Evolutionary conservation across 2,113 vertebrate species (phyloP), one percentile per base, ranked within the genome.

Genomic region (Hystrix brachyura): DNA sequence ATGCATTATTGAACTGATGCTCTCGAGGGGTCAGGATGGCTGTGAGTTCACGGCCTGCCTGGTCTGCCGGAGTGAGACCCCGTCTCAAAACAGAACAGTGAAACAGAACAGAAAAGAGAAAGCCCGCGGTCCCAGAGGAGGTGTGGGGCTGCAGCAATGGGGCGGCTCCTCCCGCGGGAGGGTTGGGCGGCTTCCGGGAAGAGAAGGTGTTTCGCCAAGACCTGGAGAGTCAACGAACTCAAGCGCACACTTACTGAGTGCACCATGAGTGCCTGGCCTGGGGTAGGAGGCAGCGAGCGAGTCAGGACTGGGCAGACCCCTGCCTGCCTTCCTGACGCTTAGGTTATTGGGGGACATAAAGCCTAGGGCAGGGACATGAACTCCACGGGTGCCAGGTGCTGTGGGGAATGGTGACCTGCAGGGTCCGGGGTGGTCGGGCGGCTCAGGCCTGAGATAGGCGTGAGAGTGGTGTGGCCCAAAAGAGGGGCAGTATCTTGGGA

Each of bases 401-500:
- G 2, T 1, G 15, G 43, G 43, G 21, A 57, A 9, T 6, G 7
- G 0, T 14, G 55, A 25, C 25, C 27, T 15, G 12, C 53, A 25
- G 4, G 21, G 19, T 53, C 17, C 15, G 1, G 3, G 23, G n/a
- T 5, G 27, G 74, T 21, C 23, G 0, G 29, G n/a, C 11, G 72
- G 59, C 55, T 17, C 7, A 18, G 17, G 29, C 23, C 38, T 32
- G 17, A 3, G 21, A 1, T 3, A 9, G 48, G 14, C 4, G 2
- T 32, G 29, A 55, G 55, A 5, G 7, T n/a, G 48, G 21, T 9
- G 18, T 18, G 25, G 82, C 34, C 76, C 29, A 51, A 38, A 53
- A 23, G 23, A 55, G 32, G 55, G 65, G 17, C 2, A 4, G 43
- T 6, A 11, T 15, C 60, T 1, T 1, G 0, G 17, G 48, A n/a